Evolutionary conservation across 2,113 vertebrate species (phyloP).

Genomic region (Sebastes fasciatus): DNA sequence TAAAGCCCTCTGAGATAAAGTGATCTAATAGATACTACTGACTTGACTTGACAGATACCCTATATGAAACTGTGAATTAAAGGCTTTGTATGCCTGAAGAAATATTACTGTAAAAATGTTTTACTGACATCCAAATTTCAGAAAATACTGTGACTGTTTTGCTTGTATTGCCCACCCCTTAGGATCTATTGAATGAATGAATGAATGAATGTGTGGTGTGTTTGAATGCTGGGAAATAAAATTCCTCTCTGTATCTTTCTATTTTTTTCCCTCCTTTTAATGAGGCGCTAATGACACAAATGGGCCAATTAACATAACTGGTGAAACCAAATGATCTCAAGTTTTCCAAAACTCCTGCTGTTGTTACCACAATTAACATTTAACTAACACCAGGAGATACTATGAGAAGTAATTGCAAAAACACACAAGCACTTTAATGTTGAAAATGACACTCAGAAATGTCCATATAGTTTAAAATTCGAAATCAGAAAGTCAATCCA

Average conservation of each 20-base stretch:
- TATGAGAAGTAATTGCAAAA: background rate
- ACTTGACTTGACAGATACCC: background rate
- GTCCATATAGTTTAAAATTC: background rate
- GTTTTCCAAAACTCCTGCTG: constrained; percentile 21
- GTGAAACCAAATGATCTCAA: constrained; percentile 22
- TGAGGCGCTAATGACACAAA: constrained; percentile 11
- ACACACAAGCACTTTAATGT: background rate
- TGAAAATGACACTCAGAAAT: background rate
- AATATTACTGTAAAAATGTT: background rate
- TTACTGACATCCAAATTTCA: background rate
- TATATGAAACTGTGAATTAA: background rate
- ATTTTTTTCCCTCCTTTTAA: constrained; percentile 7
- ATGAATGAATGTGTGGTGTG: background rate
- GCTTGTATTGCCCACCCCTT: no score
- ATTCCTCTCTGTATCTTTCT: background rate
- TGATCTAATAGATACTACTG: background rate
- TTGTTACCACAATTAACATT: constrained; percentile 17
- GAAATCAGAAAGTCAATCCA: background rate
- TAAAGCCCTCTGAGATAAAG: background rate
- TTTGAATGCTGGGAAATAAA: background rate
- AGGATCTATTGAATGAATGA: background rate
- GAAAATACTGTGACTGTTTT: background rate
- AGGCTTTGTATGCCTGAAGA: background rate
- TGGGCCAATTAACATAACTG: background rate
- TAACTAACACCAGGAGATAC: background rate